Percentiles rank a stretch among this genome's conserved stretches.
Conservation (phyloP, 2,888 invertebrate genomes). For the Alsophila aescularia region DNA sequence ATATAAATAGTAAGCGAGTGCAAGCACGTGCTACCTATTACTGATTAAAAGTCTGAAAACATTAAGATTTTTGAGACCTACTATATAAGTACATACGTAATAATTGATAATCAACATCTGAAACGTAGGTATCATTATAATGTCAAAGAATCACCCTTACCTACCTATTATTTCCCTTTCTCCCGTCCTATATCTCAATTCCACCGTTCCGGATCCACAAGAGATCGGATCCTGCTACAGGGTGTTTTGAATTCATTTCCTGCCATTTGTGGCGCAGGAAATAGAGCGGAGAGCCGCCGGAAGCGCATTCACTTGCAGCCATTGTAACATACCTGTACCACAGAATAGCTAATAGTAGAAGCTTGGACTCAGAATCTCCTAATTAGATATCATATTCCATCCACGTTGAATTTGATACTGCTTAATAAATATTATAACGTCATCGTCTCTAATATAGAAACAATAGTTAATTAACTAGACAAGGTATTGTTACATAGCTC, state of each 20-base stretch:
- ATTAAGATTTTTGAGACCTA: too few relatives aligned
- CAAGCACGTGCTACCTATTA: too few relatives aligned
- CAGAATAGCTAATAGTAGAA: too few relatives aligned
- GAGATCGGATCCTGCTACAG: slow-evolving; percentile 60
- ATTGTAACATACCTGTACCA: slow-evolving; percentile 54
- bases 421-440: background rate
- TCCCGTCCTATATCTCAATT: slow-evolving; percentile 19
- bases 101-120: too few relatives aligned
- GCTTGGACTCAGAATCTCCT: slow-evolving; percentile 5
- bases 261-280: slow-evolving; percentile 70
- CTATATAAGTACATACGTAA: too few relatives aligned
- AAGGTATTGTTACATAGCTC: too few relatives aligned
- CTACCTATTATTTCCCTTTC: slow-evolving; percentile 14
- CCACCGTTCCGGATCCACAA: slow-evolving; percentile 27
- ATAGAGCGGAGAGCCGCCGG: slow-evolving; percentile 67
- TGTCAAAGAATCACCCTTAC: background rate
- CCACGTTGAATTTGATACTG: background rate
- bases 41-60: too few relatives aligned
- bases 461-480: too few relatives aligned
- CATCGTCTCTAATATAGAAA: too few relatives aligned
- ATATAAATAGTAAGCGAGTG: too few relatives aligned
- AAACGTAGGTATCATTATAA: background rate
- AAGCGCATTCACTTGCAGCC: slow-evolving; percentile 60
- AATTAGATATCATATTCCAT: slow-evolving; percentile 18
- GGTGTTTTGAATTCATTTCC: slow-evolving; percentile 80